Evolutionary conservation across 2,113 vertebrate genomes (phyloP).

Genomic region (Erpornis zantholeuca): DNA sequence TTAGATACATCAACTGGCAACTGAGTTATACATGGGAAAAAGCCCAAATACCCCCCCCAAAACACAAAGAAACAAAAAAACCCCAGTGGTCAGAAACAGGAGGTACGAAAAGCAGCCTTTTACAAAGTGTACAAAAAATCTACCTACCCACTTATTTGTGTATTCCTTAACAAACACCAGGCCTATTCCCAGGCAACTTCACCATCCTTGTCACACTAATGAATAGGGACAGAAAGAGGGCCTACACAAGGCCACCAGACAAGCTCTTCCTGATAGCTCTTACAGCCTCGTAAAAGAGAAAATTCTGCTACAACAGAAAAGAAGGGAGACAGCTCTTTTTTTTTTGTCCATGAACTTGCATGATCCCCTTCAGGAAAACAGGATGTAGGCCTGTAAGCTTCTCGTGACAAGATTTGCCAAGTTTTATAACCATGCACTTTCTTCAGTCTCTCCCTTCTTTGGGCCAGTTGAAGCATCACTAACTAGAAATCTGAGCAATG

Average conservation of each 20-base stretch:
- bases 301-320: not conserved
- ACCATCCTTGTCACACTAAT: not conserved
- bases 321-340: not conserved
- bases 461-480: not conserved
- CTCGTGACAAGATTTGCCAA: not conserved
- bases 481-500: not conserved
- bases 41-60: not conserved
- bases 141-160: not conserved
- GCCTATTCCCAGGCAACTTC: not conserved
- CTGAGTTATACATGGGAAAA: not conserved
- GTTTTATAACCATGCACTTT: not conserved
- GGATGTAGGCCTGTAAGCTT: not conserved
- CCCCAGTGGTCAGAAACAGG: not conserved
- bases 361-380: not conserved
- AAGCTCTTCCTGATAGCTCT: not conserved
- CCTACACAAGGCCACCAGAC: not conserved
- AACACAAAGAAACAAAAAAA: not conserved
- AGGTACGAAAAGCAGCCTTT: not conserved
- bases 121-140: not conserved
- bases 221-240: not conserved
- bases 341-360: not conserved
- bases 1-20: not conserved
- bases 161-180: not conserved
- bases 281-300: not conserved
- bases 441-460: not conserved